phyloP scores from a whole-genome alignment of 2,113 vertebrate genomes.

The Struthidea cinerea region DNA sequence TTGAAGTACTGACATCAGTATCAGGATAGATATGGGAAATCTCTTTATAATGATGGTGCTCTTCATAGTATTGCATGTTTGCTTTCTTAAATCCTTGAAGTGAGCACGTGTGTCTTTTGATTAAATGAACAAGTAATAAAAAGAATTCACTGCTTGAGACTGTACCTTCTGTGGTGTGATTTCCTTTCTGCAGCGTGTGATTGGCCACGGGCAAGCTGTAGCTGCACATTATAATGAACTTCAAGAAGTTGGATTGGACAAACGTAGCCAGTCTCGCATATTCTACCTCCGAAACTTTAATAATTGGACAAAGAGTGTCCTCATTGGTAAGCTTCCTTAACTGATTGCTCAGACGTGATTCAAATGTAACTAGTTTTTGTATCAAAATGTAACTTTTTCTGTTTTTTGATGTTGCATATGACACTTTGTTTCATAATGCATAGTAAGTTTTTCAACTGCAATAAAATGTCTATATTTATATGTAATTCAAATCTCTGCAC shows the following conservation, averaged over 20 bases:
- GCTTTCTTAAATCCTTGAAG: neutral
- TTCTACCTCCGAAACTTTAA: conserved; percentile 97
- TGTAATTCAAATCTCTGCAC: neutral
- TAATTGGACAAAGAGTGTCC: conserved; percentile 97
- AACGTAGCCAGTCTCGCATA: conserved; percentile 88
- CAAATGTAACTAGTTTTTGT: neutral
- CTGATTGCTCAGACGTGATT: neutral
- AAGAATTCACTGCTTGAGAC: neutral
- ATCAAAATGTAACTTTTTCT: neutral
- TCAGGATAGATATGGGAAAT: neutral
- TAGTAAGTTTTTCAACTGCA: neutral
- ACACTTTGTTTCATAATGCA: neutral
- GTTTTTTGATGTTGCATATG: neutral
- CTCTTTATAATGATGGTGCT: neutral
- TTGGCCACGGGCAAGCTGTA: conserved; percentile 83
- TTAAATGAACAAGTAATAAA: neutral
- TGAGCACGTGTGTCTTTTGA: neutral
- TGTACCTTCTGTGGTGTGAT: neutral
- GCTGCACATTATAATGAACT: conserved; percentile 92
- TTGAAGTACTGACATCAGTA: neutral
- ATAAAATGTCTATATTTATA: neutral
- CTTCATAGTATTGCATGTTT: neutral
- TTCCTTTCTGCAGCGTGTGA: conserved; percentile 51
- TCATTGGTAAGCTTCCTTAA: conserved; percentile 82
- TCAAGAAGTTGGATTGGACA: conserved; percentile 87